Evolutionary conservation across 2,888 invertebrate species (phyloP), one percentile per base, ranked within the genome.

Genomic region (Drosophila limbata): DNA sequence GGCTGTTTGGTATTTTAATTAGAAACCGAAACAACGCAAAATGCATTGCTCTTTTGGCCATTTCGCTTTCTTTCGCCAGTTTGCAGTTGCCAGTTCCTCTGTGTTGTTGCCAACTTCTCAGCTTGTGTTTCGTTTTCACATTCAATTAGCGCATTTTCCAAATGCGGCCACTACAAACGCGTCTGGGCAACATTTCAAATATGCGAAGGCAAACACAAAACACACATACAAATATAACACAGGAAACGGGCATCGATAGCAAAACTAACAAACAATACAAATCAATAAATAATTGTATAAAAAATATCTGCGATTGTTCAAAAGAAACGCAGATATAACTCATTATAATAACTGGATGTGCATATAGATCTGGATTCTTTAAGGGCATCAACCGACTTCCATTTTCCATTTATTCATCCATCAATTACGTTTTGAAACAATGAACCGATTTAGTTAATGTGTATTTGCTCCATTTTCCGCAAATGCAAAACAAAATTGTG

Each of bases 141-240:
- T 84, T 84, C 84, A 84, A 84, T 84, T 84, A 84, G 86, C 81
- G 84, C 81, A 84, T 84, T 73, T 84, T 79, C 81, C 79, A 76
- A 81, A 83, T 77, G 82, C 69, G 74, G 52, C 60, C 63, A 69
- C 69, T 45, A 55, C 73, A 61, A 73, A 71, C 68, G 60, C 70
- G 62, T 56, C 59, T 71, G 67, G 17, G 60, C 51, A 71, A 76
- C 76, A 84, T 81, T 79, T 74, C 56, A 62, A 51, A 53, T 69
- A 75, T 75, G 71, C 67, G 51, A 45, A 31, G 57, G 40, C 64
- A 57, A 56, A 48, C 44, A 48, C 56, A 59, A 77, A 67, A 65
- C 78, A 71, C 76, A 31, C 45, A 25, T 25, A 25, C 25, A 6
- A 25, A 9, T n/a, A 25, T 5, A 80, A 76, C 37, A 59, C 60